Percentiles rank a stretch among this genome's conserved stretches.
These are phyloP conservation scores for Sinocyclocheilus maitianheensis DNA, from an alignment of 2,113 vertebrate genomes.

Conservation along the genomic window DNA sequence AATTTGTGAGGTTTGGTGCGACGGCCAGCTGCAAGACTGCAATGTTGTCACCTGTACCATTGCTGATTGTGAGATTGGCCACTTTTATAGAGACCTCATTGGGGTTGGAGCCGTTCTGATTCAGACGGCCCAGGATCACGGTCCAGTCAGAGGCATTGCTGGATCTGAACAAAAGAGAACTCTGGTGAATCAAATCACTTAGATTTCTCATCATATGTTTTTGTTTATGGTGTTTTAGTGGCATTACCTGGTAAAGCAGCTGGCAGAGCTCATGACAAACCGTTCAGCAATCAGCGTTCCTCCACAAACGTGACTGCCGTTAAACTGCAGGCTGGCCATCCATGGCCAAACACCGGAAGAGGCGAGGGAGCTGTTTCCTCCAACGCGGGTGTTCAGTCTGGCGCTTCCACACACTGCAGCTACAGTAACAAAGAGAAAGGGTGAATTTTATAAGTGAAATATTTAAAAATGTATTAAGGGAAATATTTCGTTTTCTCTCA, in stretches of 20 bases:
- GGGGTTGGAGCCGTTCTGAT: slow-evolving; percentile 49
- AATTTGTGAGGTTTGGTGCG: slow-evolving; percentile 41
- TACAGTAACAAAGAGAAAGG: slow-evolving; percentile 41
- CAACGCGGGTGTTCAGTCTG: slow-evolving; percentile 33
- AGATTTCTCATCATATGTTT: background rate
- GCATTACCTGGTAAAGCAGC: slow-evolving; percentile 66
- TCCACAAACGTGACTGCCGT: slow-evolving; percentile 67
- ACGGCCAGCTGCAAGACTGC: slow-evolving; percentile 55
- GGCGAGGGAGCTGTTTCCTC: background rate
- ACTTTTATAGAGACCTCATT: slow-evolving; percentile 53
- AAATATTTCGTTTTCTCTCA: no score
- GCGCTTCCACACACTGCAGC: slow-evolving; percentile 66
- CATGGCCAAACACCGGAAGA: slow-evolving; percentile 71
- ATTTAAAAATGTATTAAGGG: background rate
- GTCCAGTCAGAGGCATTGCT: slow-evolving; percentile 50
- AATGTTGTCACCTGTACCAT: slow-evolving; percentile 35
- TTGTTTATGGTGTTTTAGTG: background rate
- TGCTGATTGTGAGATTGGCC: slow-evolving; percentile 53
- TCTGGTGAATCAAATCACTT: background rate
- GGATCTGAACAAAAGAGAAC: slow-evolving; percentile 33
- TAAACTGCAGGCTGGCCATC: slow-evolving; percentile 76
- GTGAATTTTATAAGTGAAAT: background rate
- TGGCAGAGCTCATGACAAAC: slow-evolving; percentile 70
- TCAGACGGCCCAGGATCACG: slow-evolving; percentile 57
- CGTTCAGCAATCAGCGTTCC: slow-evolving; percentile 71